Evolutionary conservation across 2,113 vertebrate genomes (phyloP), one percentile per base, ranked within the genome.

Genomic region (Actenoides lindsayi): DNA sequence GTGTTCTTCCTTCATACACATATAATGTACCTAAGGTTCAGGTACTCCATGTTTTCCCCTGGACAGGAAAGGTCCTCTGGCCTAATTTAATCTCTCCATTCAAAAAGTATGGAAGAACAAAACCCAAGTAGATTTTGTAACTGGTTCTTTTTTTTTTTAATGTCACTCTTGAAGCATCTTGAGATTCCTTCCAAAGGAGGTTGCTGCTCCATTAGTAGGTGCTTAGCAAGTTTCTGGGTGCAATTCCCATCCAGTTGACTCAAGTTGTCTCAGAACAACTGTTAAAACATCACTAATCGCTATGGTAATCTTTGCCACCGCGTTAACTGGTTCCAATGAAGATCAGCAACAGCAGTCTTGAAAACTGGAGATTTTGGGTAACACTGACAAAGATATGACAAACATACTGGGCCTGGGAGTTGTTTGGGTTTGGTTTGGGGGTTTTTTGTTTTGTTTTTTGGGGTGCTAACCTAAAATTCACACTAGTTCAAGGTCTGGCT

Each of bases 371-470:
- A 69, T 57, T 65, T 68, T 2, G 5, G 33, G 44, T 50, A 87
- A 76, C 31, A 13, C 23, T 46, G 23, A 44, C 17, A 73, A 64
- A 64, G 1, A 18, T 25, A 1, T 46, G 23, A 44, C 17, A 73
- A 64, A 64, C 1, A 18, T 25, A 1, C 18, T n/a, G 20, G 20
- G 16, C 3, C 27, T 35, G 9, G 11, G 16, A 69, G 30, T 20
- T 53, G 24, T 20, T 59, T 4, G 46, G 46, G 20, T 5, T 41
- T 41, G 41, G 41, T 41, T 41, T 41, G 11, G 41, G 41, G 41
- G 12, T 41, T 41, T 41, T 3, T 9, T 16, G 3, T 10, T 4
- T 3, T 41, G n/a, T 28, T 11, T 15, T 3, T 9, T 16, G 3
- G 12, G 5, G 3, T 78, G 23, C 3, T 60, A 30, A 46, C 2